Evolutionary conservation across 2,888 invertebrate genomes (phyloP), one percentile per base, ranked within the genome.

Genomic region (Zaprionus obscuricornis): DNA sequence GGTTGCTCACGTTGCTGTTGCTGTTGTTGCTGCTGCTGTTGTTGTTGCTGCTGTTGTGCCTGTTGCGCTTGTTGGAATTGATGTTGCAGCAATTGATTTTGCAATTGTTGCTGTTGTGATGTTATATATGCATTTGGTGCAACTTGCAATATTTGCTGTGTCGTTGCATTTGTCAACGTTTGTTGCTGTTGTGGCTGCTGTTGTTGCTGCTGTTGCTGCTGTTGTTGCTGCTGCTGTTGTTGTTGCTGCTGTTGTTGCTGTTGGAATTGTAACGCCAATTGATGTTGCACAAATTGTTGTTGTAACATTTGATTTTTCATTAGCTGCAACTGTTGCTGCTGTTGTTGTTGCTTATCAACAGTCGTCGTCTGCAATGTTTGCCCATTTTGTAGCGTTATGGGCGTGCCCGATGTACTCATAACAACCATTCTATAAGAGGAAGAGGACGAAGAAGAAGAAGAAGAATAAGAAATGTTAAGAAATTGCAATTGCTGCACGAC

Each of bases 21-120:
- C 67, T 91, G 91, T 29, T 90, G 90, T 56, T 91, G 88, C 67
- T 91, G 91, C 31, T 90, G 90, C 56, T 91, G 92, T 2, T 50
- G 42, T 11, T 37, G 54, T 20, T 65, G 91, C 49, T 92, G 92
- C 64, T 93, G 93, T 46, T 93, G 93, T 66, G 13, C 11, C 37
- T 59, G 91, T 57, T 91, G 92, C 49, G 92, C 92, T 57, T 90
- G 89, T 52, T 90, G 91, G 29, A 89, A 88, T 7, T 88, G 89
- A 5, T 89, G 89, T 31, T 89, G 89, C 20, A 85, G 86, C 24
- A 57, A n/a, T 40, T 88, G 88, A 43, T 89, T 89, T 13, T 89
- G 87, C 45, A 88, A 86, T 20, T 88, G 88, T 10, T 88, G 87
- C 26, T 89, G 88, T 49, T 91, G 92, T 49, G 92, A 91, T 33